Base-by-base conservation (phyloP, 2,797 vertebrate genomes). In the Discoglossus pictus region DNA sequence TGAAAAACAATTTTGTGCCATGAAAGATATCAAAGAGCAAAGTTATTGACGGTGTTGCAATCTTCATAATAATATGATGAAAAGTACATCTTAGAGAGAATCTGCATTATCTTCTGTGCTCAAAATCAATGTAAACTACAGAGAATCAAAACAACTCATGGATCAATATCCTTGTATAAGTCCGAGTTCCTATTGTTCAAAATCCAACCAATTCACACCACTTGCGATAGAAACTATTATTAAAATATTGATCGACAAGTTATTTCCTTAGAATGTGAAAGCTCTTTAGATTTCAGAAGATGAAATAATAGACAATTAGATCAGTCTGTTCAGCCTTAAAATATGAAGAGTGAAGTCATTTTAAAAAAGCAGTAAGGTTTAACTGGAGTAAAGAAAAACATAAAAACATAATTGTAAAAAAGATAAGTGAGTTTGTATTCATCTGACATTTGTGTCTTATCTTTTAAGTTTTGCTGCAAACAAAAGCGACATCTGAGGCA, bases 51-150 rank as follows among this genome's bases (percentile, higher is more conserved):
- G 27, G 8, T 4, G 27, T 31, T 31, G 27, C 27, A 4, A 31
- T 31, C 27, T 31, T 4, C 8, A 31, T 31, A 8, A 8, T 8
- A 31, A 17, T 6, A 52, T 15, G n/a, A 18, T 58, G 27, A 16
- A 39, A 48, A 21, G 27, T 38, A 8, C 4, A 31, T 4, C 8
- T 31, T 4, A 31, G 8, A 31, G 4, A 31, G 4, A 4, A 31
- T 56, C 20, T 6, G 31, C n/a, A 60, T 60, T 42, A 51, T 60
- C 46, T n/a, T 15, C 23, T 34, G 44, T 48, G 20, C 46, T 8
- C 18, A n/a, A 13, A 44, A 60, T 60, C 65, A 44, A 68, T 60
- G 46, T 20, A 20, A 24, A 60, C 60, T 44, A n/a, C 42, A 43
- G 25, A 40, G 35, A 36, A 31, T 53, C 35, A 21, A 7, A 51